Base-by-base conservation (phyloP, 92 coral and sea anemone species). In the Bergia sp. region DNA sequence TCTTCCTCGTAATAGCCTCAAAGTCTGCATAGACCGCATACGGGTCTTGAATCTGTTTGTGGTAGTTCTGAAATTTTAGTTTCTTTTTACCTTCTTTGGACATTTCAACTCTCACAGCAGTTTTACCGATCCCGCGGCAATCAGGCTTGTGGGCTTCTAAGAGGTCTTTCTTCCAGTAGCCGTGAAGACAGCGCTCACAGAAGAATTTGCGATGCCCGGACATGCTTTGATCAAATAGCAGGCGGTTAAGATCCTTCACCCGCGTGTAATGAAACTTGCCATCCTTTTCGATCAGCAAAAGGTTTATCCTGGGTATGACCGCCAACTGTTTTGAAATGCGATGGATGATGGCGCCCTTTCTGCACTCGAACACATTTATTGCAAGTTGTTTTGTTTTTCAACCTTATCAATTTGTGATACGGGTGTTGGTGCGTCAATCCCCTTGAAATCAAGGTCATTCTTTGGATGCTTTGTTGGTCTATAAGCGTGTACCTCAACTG, bases 321-420 rank as follows among this genome's bases (percentile, higher is more conserved):
- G 7, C 1, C 11, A 55, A 55, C 39, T 85, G 88, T 13, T n/a
- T 85, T 57, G 84, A 69, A 53, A 65, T 40, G 3, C 37, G 7
- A 3, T 85, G 84, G 49, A 85, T 85, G 0, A 42, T 71, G 2
- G 71, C 88, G 2, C 88, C 88, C 37, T 71, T 2, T 40, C 71
- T 58, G 84, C 84, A 71, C 13, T 82, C 91, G 44, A 79, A 90
- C 1, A 87, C 93, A 49, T 80, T 86, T 1, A 90, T 79, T 0
- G 85, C 6, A 85, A 49, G 64, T 38, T 39, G 21, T 38, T 85
- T 49, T 71, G 88, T 3, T 49, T 64, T 18, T 85, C 88, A 2
- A 85, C 88, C 83, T 38, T 71, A 4, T 18, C 0, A 1, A 85
- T 21, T 13, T 71, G 88, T 0, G 64, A 85, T 21, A 71, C 20